Conservation (phyloP, 2,888 invertebrate genomes). For the Icerya purchasi region DNA sequence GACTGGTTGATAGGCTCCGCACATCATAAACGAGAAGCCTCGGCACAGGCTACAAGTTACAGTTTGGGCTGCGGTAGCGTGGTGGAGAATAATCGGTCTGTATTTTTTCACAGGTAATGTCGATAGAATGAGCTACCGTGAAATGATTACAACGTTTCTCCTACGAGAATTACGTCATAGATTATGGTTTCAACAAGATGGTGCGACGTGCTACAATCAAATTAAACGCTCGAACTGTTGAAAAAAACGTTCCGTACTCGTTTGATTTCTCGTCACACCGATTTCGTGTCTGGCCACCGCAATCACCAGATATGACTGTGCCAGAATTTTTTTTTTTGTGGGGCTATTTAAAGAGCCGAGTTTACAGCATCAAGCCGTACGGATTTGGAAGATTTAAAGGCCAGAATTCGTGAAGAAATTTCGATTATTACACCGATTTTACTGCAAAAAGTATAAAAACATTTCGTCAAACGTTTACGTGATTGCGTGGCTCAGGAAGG, state of each 20-base stretch:
- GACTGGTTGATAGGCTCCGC: no score
- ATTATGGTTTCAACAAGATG: neutral
- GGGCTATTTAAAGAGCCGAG: neutral
- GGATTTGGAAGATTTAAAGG: neutral
- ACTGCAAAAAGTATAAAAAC: no score
- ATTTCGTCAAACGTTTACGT: no score
- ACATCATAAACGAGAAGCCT: no score
- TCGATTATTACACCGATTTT: no score
- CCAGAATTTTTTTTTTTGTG: neutral
- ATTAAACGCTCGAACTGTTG: neutral
- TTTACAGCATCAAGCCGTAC: no score
- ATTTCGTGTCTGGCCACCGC: neutral
- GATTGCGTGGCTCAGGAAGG: no score
- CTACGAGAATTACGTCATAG: no score
- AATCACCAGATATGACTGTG: neutral
- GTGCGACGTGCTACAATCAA: neutral
- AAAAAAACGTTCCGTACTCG: neutral
- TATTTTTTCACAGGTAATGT: constrained; percentile 2
- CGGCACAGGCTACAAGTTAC: no score
- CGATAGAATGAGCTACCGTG: constrained; percentile 3
- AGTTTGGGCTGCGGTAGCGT: no score
- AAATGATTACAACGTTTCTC: no score
- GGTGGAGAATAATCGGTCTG: no score
- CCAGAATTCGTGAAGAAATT: neutral
- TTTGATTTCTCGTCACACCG: neutral